These are phyloP conservation scores for Temnothorax rugatulus DNA, from an alignment of 2,888 invertebrate species.

Conservation along the genomic window DNA sequence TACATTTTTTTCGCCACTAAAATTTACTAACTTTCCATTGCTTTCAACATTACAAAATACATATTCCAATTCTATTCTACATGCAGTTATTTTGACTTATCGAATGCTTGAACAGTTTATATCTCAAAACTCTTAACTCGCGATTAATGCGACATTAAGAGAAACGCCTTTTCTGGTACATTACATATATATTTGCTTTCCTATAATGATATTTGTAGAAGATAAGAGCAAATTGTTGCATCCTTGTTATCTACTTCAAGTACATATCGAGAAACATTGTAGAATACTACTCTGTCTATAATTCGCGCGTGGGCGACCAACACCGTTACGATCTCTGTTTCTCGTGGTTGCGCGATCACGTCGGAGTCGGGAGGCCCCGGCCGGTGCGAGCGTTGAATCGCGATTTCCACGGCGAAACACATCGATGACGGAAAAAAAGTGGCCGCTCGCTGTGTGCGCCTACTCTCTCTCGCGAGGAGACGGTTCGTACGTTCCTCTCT, in stretches of 20 bases:
- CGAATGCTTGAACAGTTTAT: neutral
- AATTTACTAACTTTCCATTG: neutral
- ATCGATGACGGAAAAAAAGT: constrained; percentile 54
- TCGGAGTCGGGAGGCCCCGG: neutral
- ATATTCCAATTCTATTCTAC: neutral
- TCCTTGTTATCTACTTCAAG: neutral
- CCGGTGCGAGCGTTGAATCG: constrained; percentile 62
- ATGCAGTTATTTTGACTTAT: neutral
- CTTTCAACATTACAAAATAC: neutral
- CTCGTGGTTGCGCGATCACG: constrained; percentile 27
- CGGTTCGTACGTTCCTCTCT: neutral
- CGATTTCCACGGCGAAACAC: constrained; percentile 57
- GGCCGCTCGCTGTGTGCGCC: constrained; percentile 21
- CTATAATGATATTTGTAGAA: neutral
- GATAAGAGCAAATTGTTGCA: constrained; percentile 17
- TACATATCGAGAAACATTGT: constrained; percentile 32
- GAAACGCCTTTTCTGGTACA: neutral
- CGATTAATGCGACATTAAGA: neutral
- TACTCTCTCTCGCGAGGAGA: constrained; percentile 5
- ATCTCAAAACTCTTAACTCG: neutral
- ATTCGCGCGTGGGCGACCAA: constrained; percentile 34
- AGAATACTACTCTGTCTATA: neutral
- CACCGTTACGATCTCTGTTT: constrained; percentile 28
- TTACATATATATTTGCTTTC: neutral
- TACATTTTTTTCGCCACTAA: neutral